Percentiles rank a stretch among this genome's conserved stretches.
Evolutionary conservation across 2,113 vertebrate genomes (phyloP).

Genomic region (Pachycephala philippinensis): DNA sequence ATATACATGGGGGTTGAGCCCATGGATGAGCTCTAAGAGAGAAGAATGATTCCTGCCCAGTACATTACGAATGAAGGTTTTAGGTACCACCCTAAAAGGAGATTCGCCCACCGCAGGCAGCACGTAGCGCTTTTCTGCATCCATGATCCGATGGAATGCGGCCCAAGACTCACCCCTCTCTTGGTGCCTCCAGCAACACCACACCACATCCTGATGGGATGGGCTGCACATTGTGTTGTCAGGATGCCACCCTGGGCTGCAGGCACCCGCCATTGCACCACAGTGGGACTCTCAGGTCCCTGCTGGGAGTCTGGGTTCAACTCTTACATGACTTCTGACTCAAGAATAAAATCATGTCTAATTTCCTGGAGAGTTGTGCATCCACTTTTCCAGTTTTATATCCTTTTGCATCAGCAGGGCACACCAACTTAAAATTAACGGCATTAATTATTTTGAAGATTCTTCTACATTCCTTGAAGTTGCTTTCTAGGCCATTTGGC

Average conservation of each 20-base stretch:
- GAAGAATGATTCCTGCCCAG: not conserved
- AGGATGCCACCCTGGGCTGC: not conserved
- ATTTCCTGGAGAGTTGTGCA: not conserved
- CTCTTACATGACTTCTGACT: not conserved
- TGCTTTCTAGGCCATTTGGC: not conserved
- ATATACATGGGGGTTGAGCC: not conserved
- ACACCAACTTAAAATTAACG: not conserved
- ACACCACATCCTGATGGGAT: not conserved
- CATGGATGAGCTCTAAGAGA: not conserved
- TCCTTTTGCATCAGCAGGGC: not conserved
- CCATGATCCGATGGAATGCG: not conserved
- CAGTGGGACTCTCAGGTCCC: fast-evolving
- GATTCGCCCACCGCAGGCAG: fast-evolving
- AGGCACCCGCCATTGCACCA: not conserved
- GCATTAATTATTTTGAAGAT: not conserved
- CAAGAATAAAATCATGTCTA: not conserved
- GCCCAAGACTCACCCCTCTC: not conserved
- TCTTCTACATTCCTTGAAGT: not conserved
- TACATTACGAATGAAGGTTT: not conserved
- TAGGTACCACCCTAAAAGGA: not conserved
- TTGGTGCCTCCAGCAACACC: not conserved
- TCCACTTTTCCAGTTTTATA: not conserved
- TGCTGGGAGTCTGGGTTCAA: fast-evolving
- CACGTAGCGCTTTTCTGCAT: fast-evolving
- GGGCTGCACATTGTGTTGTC: fast-evolving